Conservation (phyloP, 2,888 invertebrate genomes). For the Stenodema calcarata region DNA sequence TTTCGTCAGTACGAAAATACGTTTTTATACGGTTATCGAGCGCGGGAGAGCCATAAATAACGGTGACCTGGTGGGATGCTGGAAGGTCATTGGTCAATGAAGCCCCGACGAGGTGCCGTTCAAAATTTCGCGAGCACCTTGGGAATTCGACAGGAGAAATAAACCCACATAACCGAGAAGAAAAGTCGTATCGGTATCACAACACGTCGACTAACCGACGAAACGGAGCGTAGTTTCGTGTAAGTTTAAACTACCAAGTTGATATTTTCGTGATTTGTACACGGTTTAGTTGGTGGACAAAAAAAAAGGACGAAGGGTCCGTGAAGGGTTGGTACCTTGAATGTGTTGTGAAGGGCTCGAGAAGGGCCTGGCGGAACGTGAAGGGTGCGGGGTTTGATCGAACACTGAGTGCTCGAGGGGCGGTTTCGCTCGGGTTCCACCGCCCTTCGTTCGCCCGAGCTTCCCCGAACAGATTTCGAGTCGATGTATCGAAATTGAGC, state of each 20-base stretch:
- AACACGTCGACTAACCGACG: no score
- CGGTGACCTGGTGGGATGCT: slow-evolving; percentile 9
- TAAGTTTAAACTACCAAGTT: no score
- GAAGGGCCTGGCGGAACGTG: not conserved
- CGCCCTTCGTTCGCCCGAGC: not conserved
- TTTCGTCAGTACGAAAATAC: not conserved
- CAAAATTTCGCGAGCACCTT: not conserved
- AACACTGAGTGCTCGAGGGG: slow-evolving; percentile 9
- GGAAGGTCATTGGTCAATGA: slow-evolving; percentile 21
- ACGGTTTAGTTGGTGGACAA: not conserved
- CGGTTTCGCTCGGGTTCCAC: not conserved
- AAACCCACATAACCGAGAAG: not conserved
- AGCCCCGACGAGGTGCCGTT: not conserved
- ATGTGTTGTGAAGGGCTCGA: slow-evolving; percentile 17
- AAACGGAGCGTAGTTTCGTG: no score
- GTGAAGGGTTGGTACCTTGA: slow-evolving; percentile 1
- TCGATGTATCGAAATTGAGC: not conserved
- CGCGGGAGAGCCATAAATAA: not conserved
- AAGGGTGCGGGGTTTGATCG: not conserved
- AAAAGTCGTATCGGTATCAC: no score
- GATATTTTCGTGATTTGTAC: not conserved
- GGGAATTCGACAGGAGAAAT: not conserved
- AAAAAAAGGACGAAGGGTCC: not conserved
- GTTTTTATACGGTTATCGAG: not conserved
- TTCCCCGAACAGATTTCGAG: not conserved